Percentiles rank a stretch among this genome's conserved stretches.
Conservation (phyloP, 92 coral and sea anemone genomes). For the Phenganax stokvisi region DNA sequence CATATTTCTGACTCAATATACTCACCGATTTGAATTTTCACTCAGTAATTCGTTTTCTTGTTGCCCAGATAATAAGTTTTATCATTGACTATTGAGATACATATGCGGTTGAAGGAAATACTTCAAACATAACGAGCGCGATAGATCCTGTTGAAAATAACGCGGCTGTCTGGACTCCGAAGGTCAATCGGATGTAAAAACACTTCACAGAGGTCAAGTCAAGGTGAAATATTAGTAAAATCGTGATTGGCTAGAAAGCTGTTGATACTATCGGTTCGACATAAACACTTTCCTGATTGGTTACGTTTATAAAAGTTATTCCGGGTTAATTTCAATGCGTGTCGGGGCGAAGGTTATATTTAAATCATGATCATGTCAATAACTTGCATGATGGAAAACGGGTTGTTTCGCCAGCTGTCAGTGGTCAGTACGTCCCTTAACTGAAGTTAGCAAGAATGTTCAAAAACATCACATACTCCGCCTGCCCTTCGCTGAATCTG, state of each 20-base stretch:
- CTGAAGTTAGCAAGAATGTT: no score
- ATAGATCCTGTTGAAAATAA: not conserved
- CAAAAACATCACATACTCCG: no score
- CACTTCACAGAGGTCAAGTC: slow-evolving; percentile 26
- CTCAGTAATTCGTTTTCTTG: not conserved
- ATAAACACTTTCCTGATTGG: slow-evolving; percentile 27
- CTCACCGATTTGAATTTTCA: not conserved
- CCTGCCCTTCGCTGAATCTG: no score
- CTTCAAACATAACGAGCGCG: not conserved
- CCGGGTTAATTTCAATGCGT: not conserved
- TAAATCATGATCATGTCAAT: not conserved
- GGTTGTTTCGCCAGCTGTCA: not conserved
- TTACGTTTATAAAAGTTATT: not conserved
- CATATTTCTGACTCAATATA: not conserved
- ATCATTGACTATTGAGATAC: not conserved
- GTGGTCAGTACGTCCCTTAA: no score
- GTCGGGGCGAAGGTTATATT: slow-evolving; percentile 20
- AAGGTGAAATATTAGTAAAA: slow-evolving; percentile 18
- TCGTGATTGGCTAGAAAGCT: slow-evolving; percentile 13
- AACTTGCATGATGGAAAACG: not conserved
- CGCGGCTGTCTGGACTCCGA: not conserved
- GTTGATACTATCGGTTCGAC: not conserved
- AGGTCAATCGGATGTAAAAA: slow-evolving; percentile 27
- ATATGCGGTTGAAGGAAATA: not conserved
- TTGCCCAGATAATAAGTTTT: not conserved